Conservation (phyloP, 2,113 vertebrate genomes). For the Lepus americanus region DNA sequence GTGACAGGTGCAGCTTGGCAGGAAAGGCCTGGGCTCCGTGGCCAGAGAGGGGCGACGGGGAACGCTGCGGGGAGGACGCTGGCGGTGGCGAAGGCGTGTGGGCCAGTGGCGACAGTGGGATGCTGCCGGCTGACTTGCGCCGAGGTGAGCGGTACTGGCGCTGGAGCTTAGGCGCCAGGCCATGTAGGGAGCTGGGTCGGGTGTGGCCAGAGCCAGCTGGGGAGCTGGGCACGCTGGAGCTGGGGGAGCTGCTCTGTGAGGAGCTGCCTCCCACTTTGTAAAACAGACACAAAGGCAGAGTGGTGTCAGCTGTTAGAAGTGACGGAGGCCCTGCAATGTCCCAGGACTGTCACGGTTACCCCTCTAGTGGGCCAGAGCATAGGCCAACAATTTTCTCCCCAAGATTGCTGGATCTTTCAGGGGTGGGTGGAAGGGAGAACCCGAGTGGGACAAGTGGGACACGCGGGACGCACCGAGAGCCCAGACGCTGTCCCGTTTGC, state of each 20-base stretch:
- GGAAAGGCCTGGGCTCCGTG: constrained; percentile 93
- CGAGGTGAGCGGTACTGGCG: constrained; percentile 97
- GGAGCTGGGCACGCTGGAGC: constrained; percentile 97
- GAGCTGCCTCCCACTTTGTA: constrained; percentile 94
- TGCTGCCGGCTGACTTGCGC: constrained; percentile 97
- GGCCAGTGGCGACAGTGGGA: constrained; percentile 96
- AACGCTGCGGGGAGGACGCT: constrained; percentile 95
- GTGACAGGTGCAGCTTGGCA: constrained; percentile 95
- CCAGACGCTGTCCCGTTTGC: not conserved
- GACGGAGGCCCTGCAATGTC: not conserved
- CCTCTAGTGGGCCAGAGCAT: not conserved
- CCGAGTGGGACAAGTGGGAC: not conserved
- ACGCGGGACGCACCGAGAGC: not conserved
- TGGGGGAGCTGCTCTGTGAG: constrained; percentile 98
- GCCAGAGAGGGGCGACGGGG: constrained; percentile 93
- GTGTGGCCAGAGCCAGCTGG: constrained; percentile 97
- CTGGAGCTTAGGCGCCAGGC: constrained; percentile 97
- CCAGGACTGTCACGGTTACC: not conserved
- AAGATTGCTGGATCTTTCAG: not conserved
- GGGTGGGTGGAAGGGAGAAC: not conserved
- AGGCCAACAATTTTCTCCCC: not conserved
- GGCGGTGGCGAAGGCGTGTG: constrained; percentile 97
- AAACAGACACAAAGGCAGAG: constrained; percentile 46
- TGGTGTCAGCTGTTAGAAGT: constrained; percentile 31
- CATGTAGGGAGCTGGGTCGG: constrained; percentile 97